These are phyloP conservation scores for Adelosebastes latens DNA, from an alignment of 2,797 vertebrate genomes.

Conservation along the genomic window DNA sequence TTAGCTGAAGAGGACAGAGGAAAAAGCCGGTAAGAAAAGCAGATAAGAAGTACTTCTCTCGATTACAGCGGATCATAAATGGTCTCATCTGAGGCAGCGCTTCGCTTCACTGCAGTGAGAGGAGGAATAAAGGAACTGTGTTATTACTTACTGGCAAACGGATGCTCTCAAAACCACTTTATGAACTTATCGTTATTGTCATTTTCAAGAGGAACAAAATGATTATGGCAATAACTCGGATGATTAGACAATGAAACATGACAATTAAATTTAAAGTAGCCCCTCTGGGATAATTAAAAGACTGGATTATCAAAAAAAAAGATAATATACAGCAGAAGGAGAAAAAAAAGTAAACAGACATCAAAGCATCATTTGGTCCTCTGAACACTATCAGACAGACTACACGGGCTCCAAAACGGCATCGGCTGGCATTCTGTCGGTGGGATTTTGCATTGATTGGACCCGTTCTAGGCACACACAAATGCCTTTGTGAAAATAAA, in stretches of 20 bases:
- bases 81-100: slow-evolving; percentile 7
- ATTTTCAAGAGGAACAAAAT: slow-evolving; percentile 14
- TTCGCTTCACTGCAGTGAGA: neutral
- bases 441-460: too few relatives aligned
- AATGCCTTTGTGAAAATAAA: too few relatives aligned
- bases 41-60: slow-evolving; percentile 31
- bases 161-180: neutral
- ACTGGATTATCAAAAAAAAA: neutral
- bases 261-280: neutral
- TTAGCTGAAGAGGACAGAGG: slow-evolving; percentile 38
- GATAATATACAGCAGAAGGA: neutral
- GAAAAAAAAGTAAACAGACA: neutral
- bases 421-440: too few relatives aligned
- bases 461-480: too few relatives aligned
- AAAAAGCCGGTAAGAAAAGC: slow-evolving; percentile 24
- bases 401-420: too few relatives aligned
- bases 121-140: neutral
- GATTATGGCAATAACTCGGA: slow-evolving; percentile 1
- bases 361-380: neutral
- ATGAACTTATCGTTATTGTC: neutral
- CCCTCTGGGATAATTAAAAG: neutral
- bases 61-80: slow-evolving; percentile 29
- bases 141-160: neutral
- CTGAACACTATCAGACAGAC: neutral
- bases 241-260: neutral